phyloP scores from a whole-genome alignment of 2,888 invertebrate species.

The Congeria kusceri region DNA sequence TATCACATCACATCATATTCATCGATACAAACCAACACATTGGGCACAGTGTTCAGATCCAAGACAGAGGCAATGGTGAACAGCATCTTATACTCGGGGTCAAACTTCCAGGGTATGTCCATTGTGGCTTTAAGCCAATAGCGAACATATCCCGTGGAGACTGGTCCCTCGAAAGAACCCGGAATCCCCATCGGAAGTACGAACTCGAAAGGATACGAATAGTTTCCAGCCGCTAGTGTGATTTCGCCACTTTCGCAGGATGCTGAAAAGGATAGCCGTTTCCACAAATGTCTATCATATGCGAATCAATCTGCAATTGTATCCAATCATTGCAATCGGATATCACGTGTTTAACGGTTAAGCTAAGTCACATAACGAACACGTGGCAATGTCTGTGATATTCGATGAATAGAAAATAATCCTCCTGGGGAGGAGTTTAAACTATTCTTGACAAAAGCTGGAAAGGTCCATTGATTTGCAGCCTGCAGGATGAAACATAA shows the following conservation, averaged over 20 bases:
- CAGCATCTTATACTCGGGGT: constrained; percentile 92
- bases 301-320: too few relatives aligned
- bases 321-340: too few relatives aligned
- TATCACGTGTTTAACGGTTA: too few relatives aligned
- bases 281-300: too few relatives aligned
- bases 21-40: constrained; percentile 68
- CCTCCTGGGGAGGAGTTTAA: too few relatives aligned
- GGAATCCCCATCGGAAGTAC: constrained; percentile 87
- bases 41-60: constrained; percentile 89
- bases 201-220: constrained; percentile 92
- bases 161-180: constrained; percentile 79
- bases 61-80: constrained; percentile 93
- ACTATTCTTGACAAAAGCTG: too few relatives aligned
- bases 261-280: constrained; percentile 14
- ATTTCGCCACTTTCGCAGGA: constrained; percentile 44
- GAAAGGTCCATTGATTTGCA: too few relatives aligned
- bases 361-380: too few relatives aligned
- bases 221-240: constrained; percentile 89
- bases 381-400: too few relatives aligned
- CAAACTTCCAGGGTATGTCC: constrained; percentile 93
- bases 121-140: constrained; percentile 93
- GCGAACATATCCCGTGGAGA: constrained; percentile 88
- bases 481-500: too few relatives aligned
- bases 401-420: too few relatives aligned
- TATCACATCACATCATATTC: too few relatives aligned